A percentile compares a stretch with the other conserved stretches of the same genome.
Conservation (phyloP, 2,113 vertebrate genomes). For the Bubo scandiacus region DNA sequence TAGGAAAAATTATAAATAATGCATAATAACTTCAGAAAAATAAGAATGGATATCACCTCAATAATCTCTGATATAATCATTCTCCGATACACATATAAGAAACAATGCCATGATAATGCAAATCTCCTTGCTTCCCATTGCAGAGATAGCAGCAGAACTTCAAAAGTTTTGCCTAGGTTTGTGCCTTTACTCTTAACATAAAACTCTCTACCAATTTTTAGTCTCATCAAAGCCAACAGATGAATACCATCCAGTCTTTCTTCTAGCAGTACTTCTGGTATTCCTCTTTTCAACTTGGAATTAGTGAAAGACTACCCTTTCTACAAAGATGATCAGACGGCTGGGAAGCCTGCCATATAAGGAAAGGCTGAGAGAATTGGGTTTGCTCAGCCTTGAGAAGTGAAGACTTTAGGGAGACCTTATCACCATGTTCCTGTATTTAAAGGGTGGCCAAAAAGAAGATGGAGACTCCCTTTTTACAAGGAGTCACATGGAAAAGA, state of each 20-base stretch:
- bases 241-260: neutral
- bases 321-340: too few relatives aligned
- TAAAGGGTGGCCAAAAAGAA: too few relatives aligned
- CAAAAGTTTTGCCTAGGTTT: neutral
- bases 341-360: too few relatives aligned
- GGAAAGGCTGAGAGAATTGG: too few relatives aligned
- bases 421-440: too few relatives aligned
- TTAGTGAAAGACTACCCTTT: neutral
- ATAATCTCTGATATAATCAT: neutral
- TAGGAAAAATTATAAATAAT: neutral
- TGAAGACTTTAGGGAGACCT: too few relatives aligned
- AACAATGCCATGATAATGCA: neutral
- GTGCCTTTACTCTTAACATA: neutral
- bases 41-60: neutral
- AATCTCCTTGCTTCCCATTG: neutral
- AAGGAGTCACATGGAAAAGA: too few relatives aligned
- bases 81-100: neutral
- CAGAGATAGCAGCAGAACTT: neutral
- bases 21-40: conserved; percentile 32
- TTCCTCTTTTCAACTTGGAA: neutral
- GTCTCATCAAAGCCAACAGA: neutral
- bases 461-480: too few relatives aligned
- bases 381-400: too few relatives aligned
- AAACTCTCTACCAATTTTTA: neutral
- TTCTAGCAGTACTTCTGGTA: neutral